Evolutionary conservation across 2,888 invertebrate genomes (phyloP).

Genomic region (Pandemis cinnamomeana): DNA sequence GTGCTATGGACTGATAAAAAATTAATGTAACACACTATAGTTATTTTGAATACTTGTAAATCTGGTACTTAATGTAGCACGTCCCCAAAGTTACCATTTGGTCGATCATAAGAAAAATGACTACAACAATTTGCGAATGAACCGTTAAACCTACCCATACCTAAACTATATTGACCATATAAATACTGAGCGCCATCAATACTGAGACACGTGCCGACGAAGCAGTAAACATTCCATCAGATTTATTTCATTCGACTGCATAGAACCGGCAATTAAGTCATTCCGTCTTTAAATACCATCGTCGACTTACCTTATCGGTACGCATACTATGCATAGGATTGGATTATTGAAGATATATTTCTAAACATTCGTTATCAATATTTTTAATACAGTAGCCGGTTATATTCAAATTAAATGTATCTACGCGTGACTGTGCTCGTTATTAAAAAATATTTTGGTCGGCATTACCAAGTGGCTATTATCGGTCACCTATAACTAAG

Average conservation of each 20-base stretch:
- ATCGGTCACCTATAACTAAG: constrained; percentile 31
- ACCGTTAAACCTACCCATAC: constrained; percentile 11
- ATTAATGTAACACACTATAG: background rate
- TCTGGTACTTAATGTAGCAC: background rate
- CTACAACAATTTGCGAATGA: background rate
- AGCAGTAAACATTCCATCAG: constrained; percentile 59
- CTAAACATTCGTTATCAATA: constrained; percentile 81
- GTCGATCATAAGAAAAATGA: background rate
- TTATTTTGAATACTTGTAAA: background rate
- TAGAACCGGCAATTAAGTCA: constrained; percentile 71
- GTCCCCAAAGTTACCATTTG: background rate
- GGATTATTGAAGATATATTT: constrained; percentile 76
- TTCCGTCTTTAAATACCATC: constrained; percentile 67
- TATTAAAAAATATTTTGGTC: constrained; percentile 56
- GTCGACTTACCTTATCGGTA: constrained; percentile 70
- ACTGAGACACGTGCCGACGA: constrained; percentile 62
- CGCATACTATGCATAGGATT: constrained; percentile 73
- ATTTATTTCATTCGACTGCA: constrained; percentile 60
- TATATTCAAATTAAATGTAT: constrained; percentile 79
- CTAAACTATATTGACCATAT: constrained; percentile 38
- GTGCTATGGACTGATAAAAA: constrained; percentile 1
- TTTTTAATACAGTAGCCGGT: constrained; percentile 82
- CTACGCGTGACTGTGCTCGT: constrained; percentile 76
- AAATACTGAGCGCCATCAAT: constrained; percentile 55
- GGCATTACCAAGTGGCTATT: constrained; percentile 13